Percentiles rank a stretch among this genome's conserved stretches.
phyloP scores from a whole-genome alignment of 2,113 vertebrate species.

The Stictonetta naevosa region DNA sequence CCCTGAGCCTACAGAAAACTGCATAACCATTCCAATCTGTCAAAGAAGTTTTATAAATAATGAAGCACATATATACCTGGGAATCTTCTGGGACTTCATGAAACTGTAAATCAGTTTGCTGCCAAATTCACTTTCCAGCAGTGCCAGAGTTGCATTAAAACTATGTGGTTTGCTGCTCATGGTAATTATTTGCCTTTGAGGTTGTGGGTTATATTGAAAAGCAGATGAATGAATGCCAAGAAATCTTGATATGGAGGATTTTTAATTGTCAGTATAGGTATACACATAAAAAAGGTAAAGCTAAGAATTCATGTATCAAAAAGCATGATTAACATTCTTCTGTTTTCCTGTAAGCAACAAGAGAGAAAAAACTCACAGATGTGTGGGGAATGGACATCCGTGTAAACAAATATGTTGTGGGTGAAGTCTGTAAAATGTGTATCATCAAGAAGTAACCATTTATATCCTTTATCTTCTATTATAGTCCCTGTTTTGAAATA shows the following conservation, averaged over 20 bases:
- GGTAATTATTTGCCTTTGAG: constrained; percentile 7
- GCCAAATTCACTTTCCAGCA: neutral
- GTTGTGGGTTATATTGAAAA: neutral
- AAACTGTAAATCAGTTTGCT: neutral
- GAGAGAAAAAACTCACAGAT: neutral
- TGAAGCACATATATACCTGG: neutral
- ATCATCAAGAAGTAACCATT: neutral
- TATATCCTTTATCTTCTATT: neutral
- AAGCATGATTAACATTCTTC: neutral
- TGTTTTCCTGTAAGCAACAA: neutral
- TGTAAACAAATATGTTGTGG: neutral
- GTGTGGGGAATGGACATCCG: neutral
- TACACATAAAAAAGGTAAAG: neutral
- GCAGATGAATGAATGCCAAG: neutral
- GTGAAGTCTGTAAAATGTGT: neutral
- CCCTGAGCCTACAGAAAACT: neutral
- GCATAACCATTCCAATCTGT: neutral
- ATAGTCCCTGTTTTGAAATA: neutral
- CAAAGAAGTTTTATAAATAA: neutral
- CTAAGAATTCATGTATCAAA: neutral
- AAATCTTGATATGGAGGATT: neutral
- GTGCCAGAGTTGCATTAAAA: neutral
- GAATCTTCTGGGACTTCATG: neutral
- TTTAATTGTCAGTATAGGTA: neutral
- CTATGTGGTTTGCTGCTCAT: neutral